These are phyloP conservation scores for Eulemur rubriventer DNA, from an alignment of 2,797 vertebrate genomes.

Conservation along the genomic window DNA sequence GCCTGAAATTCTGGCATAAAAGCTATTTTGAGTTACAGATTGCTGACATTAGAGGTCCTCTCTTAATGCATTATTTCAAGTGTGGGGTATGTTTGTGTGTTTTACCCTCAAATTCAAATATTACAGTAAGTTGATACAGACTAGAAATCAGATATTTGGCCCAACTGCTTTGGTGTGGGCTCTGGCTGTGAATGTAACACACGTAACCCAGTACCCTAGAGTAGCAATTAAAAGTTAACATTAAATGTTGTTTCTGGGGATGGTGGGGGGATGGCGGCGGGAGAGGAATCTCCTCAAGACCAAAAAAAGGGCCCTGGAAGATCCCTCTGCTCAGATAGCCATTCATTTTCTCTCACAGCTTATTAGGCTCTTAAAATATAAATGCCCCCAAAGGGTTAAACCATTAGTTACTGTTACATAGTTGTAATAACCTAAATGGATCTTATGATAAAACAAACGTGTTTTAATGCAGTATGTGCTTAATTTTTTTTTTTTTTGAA, in stretches of 20 bases:
- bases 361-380: conserved; percentile 24
- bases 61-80: neutral
- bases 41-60: neutral
- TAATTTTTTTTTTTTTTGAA: conserved; percentile 76
- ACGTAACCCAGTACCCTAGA: neutral
- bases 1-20: conserved; percentile 15
- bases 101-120: neutral
- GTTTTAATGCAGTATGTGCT: conserved; percentile 29
- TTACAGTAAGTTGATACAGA: neutral
- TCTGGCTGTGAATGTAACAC: neutral
- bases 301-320: neutral
- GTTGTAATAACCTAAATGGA: neutral
- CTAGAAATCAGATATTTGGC: neutral
- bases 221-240: neutral
- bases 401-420: conserved; percentile 1
- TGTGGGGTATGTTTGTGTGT: neutral
- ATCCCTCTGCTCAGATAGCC: neutral
- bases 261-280: too few species aligned
- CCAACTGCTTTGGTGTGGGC: neutral
- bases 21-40: conserved; percentile 6
- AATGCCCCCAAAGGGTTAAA: neutral
- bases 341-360: neutral
- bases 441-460: neutral
- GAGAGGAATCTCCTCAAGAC: neutral
- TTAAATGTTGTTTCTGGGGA: neutral